These are phyloP conservation scores for Boleophthalmus pectinirostris DNA, from an alignment of 2,113 vertebrate species.

Conservation along the genomic window DNA sequence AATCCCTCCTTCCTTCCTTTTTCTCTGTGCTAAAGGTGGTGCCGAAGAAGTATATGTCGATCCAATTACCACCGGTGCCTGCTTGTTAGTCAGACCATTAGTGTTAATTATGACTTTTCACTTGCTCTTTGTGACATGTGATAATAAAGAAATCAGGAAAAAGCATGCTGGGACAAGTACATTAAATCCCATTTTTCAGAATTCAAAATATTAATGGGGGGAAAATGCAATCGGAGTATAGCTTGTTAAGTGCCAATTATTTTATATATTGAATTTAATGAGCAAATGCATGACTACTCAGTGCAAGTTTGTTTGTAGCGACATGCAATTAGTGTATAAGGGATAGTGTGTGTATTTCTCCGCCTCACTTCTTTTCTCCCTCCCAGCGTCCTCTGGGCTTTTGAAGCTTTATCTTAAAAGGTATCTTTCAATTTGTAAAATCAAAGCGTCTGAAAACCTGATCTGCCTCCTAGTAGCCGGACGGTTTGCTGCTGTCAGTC, in stretches of 20 bases:
- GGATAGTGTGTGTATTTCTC: constrained; percentile 10
- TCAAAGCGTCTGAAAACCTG: constrained; percentile 63
- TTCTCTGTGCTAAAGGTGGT: constrained; percentile 22
- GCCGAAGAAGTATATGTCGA: constrained; percentile 48
- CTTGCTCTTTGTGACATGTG: constrained; percentile 46
- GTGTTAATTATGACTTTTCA: constrained; percentile 54
- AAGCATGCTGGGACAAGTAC: constrained; percentile 31
- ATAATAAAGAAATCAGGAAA: constrained; percentile 37
- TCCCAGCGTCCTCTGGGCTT: constrained; percentile 40
- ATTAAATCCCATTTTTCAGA: constrained; percentile 27
- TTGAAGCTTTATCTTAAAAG: constrained; percentile 70
- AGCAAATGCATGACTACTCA: constrained; percentile 6
- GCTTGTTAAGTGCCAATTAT: constrained; percentile 9
- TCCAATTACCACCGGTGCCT: constrained; percentile 58
- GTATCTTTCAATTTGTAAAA: constrained; percentile 69
- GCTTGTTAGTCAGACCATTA: constrained; percentile 61
- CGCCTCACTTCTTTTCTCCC: constrained; percentile 19
- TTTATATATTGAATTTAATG: constrained; percentile 6
- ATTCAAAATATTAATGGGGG: constrained; percentile 8
- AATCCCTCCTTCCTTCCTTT: constrained; percentile 5
- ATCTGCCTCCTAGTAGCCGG: constrained; percentile 47
- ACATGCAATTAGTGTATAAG: constrained; percentile 24
- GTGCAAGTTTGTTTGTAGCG: constrained; percentile 21
- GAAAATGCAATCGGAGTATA: constrained; percentile 21
- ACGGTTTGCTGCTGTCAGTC: constrained; percentile 65